Conservation (phyloP, 2,113 vertebrate species). For the Delphinus delphis region DNA sequence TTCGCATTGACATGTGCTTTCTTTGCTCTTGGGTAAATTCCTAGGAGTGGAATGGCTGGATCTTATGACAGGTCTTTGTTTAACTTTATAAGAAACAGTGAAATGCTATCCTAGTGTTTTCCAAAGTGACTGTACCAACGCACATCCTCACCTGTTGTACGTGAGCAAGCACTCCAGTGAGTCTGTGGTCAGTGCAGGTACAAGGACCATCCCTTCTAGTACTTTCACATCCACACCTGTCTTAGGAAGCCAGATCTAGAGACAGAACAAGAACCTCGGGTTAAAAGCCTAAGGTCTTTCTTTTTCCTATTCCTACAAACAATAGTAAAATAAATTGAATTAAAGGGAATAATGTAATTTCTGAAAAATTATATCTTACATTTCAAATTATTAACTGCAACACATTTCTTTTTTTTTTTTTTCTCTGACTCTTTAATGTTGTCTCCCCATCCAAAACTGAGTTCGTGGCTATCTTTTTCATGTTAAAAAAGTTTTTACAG, state of each 20-base stretch:
- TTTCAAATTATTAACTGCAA: background rate
- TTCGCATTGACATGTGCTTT: background rate
- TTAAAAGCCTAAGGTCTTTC: background rate
- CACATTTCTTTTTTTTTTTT: background rate
- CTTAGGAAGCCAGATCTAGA: background rate
- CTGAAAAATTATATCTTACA: background rate
- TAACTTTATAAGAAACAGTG: background rate
- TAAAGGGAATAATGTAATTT: background rate
- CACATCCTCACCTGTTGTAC: background rate
- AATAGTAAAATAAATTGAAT: background rate
- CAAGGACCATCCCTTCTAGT: background rate
- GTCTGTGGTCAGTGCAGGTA: background rate
- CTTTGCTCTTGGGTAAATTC: background rate
- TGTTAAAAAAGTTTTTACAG: background rate
- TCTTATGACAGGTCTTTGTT: background rate
- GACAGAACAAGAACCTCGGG: background rate
- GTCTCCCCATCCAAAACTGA: background rate
- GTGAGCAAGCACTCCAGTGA: background rate
- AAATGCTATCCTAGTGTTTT: background rate
- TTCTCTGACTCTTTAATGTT: background rate
- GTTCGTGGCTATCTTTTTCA: background rate
- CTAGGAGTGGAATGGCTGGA: background rate
- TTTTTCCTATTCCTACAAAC: background rate
- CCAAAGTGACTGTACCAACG: background rate
- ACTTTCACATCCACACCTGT: background rate